Base-by-base conservation (phyloP, 1,140 invertebrate species). In the Megalopta genalis region DNA sequence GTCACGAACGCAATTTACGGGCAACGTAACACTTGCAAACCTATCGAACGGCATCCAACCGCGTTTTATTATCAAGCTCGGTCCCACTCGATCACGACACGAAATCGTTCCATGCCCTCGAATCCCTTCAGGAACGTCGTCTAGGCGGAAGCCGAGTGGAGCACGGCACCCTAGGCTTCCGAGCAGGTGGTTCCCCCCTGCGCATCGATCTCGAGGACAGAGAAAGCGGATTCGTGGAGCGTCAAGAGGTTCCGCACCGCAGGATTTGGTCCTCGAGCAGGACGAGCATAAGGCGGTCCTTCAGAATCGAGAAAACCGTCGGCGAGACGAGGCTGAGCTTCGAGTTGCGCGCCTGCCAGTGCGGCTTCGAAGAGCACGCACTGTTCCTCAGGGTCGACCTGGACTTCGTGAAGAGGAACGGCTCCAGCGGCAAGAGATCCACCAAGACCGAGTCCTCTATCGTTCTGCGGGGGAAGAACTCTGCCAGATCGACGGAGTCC, bases 241-340 rank as follows among this genome's bases (percentile, higher is more conserved):
- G 97, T 84, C 97, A 98, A 93, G 98, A 98, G 92, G 97, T 99
- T 81, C 96, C 97, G n/a, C 99, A 98, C 90, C 95, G 95, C 78
- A 97, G 97, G 87, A 95, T 99, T 27, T 98, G 98, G 96, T 96
- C 96, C 81, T 96, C 96, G 8, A 95, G 95, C 84, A 96, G 96
- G 90, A 96, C 96, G 85, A 96, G 96, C 67, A 91, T 98, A 23
- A 97, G 97, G 87, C 97, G 97, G 91, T 97, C 96, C 70, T 98
- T 98, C 90, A 95, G 88, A 23, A 88, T 88, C 77, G 88, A 88
- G 67, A 89, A 87, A 64, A 82, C 81, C 1, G 62, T 98, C 90
- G 94, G 95, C 72, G 97, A 98, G 84, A 94, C 99, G n/a, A 98
- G 98, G 96, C 96, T 96, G 81, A 92, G 92, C 57, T 94, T 94